Conservation (phyloP, 2,113 vertebrate genomes). For the Sylvia atricapilla region DNA sequence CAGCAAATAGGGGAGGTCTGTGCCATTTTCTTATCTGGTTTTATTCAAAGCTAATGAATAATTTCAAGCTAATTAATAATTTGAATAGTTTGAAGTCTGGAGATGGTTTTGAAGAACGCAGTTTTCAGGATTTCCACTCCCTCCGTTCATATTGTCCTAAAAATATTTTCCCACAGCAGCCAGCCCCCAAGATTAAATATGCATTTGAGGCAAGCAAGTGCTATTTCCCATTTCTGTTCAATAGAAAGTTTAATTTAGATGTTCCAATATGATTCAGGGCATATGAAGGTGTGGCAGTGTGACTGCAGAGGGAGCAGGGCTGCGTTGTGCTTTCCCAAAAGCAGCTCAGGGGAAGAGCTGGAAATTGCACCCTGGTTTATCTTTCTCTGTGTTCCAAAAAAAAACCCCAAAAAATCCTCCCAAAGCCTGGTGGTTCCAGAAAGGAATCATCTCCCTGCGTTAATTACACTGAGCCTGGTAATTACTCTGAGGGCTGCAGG, state of each 20-base stretch:
- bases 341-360: background rate
- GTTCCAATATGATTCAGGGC: background rate
- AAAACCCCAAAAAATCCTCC: accelerated
- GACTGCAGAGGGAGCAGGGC: background rate
- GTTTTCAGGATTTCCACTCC: background rate
- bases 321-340: background rate
- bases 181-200: background rate
- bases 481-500: background rate
- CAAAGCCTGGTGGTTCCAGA: accelerated
- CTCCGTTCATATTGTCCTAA: accelerated
- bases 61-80: background rate
- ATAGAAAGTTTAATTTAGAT: background rate
- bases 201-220: background rate
- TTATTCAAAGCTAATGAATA: background rate
- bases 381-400: background rate
- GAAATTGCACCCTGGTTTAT: background rate
- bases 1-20: background rate
- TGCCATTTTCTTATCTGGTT: background rate
- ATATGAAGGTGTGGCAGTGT: background rate
- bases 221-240: background rate
- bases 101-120: background rate
- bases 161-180: background rate
- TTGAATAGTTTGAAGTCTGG: background rate
- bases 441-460: background rate
- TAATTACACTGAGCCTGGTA: background rate